Percentiles rank a stretch among this genome's conserved stretches.
phyloP scores from a whole-genome alignment of 2,888 invertebrate species.

The Luperina testacea region DNA sequence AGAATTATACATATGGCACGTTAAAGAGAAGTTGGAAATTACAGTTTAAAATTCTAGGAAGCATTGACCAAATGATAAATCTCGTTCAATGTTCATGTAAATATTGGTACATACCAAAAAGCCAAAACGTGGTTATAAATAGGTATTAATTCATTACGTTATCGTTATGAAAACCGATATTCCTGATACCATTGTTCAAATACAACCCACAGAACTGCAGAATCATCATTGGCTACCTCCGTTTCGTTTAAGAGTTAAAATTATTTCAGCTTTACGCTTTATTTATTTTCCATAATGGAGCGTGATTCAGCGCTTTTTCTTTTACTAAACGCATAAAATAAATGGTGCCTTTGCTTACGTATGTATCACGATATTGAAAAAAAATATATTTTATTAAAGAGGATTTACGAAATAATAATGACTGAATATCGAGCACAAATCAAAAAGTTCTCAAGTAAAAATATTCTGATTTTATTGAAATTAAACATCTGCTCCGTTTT shows the following conservation, averaged over 20 bases:
- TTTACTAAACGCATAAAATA: constrained; percentile 65
- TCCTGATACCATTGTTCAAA: constrained; percentile 78
- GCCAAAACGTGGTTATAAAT: not conserved
- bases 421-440: not conserved
- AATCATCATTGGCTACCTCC: constrained; percentile 80
- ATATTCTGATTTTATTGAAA: constrained; percentile 2
- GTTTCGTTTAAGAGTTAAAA: constrained; percentile 85
- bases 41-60: not conserved
- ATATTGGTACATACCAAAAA: not conserved
- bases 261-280: constrained; percentile 85
- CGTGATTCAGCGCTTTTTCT: constrained; percentile 78
- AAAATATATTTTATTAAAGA: not conserved
- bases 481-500: constrained; percentile 16
- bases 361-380: constrained; percentile 50
- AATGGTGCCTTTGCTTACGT: constrained; percentile 64
- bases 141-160: constrained; percentile 27
- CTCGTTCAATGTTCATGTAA: not conserved
- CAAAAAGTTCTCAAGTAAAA: constrained; percentile 1
- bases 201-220: constrained; percentile 71
- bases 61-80: not conserved
- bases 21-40: not conserved
- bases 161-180: constrained; percentile 72
- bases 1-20: not conserved
- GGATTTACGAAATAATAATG: constrained; percentile 7
- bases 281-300: constrained; percentile 85